Evolutionary conservation across 1,140 invertebrate genomes (phyloP).

Genomic region (Drosophila ogumai): DNA sequence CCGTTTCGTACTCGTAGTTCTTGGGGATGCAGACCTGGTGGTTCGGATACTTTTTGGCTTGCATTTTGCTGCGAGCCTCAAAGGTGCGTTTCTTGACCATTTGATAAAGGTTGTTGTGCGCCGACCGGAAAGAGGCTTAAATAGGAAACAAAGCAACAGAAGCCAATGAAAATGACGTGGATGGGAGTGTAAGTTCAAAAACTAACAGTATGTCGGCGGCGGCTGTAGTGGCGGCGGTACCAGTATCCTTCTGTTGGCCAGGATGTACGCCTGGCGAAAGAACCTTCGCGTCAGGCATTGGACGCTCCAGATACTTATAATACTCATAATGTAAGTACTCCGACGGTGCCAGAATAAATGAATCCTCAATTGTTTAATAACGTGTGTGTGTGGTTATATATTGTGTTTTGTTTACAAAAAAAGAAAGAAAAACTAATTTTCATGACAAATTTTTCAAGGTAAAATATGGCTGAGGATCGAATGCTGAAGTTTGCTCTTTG

Average conservation of each 20-base stretch:
- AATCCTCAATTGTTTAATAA: conserved; percentile 58
- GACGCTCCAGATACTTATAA: conserved; percentile 76
- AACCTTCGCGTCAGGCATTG: conserved; percentile 61
- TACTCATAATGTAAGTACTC: conserved; percentile 7
- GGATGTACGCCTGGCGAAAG: conserved; percentile 70
- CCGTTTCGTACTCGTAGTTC: conserved; percentile 22
- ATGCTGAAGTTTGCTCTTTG: too few relatives aligned
- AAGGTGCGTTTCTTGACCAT: conserved; percentile 71
- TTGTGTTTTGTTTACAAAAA: conserved; percentile 45
- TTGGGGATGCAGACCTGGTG: conserved; percentile 57
- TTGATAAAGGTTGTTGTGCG: conserved; percentile 75
- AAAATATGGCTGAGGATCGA: neutral
- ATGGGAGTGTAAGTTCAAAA: neutral
- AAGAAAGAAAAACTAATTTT: conserved; percentile 16
- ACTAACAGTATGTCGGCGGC: conserved; percentile 54
- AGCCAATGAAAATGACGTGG: neutral
- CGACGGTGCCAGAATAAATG: conserved; percentile 21
- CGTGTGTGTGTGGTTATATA: conserved; percentile 14
- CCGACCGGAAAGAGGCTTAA: conserved; percentile 50
- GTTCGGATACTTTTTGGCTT: conserved; percentile 59
- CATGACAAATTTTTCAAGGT: conserved; percentile 60
- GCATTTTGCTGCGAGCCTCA: conserved; percentile 8
- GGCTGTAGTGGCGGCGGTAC: conserved; percentile 19
- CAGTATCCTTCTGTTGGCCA: conserved; percentile 57
- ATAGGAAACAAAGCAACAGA: neutral